Evolutionary conservation across 1,140 invertebrate species (phyloP), one percentile per base, ranked within the genome.

Genomic region (Wiebesia pumilae): DNA sequence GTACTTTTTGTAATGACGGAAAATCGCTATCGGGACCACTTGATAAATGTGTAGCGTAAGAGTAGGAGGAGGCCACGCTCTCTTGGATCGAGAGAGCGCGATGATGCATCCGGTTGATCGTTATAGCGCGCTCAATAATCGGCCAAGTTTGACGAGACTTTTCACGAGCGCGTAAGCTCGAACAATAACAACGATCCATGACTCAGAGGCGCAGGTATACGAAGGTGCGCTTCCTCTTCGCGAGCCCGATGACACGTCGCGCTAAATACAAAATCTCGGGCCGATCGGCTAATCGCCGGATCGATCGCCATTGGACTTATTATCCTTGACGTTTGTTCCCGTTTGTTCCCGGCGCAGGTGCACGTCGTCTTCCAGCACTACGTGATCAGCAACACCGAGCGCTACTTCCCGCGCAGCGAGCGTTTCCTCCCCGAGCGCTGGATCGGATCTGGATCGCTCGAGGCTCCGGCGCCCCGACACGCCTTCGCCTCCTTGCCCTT

Each of bases 311-410:
- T 6, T 21, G 9, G 35, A 30, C n/a, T 35, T 16, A n/a, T n/a
- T n/a, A 35, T 69, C 38, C 38, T 43, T 10, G 43, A 21, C 71
- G 27, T 3, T 6, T n/a, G 35, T 33, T 33, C 67, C 9, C 67
- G 30, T 71, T 1, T 62, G 0, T 14, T n/a, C 38, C 24, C 38
- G 7, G 19, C 21, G 93, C 92, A 97, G 97, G 96, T 96, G 0
- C 96, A 97, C 92, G 95, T 97, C 33, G 96, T 97, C 71, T 97
- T 97, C 90, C 97, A 97, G 88, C 96, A 97, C 92, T 96, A 97
- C 90, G 96, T 97, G n/a, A 95, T 97, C 67, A 97, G 96, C 54
- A 97, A 97, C 91, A 94, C 95, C 84, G 95, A 96, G 83, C 95
- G 95, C 89, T 96, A 97, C 89, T 97, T 97, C 90, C 92, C 95